Evolutionary conservation across 2,797 vertebrate species (phyloP).

Genomic region (Peromyscus eremicus): DNA sequence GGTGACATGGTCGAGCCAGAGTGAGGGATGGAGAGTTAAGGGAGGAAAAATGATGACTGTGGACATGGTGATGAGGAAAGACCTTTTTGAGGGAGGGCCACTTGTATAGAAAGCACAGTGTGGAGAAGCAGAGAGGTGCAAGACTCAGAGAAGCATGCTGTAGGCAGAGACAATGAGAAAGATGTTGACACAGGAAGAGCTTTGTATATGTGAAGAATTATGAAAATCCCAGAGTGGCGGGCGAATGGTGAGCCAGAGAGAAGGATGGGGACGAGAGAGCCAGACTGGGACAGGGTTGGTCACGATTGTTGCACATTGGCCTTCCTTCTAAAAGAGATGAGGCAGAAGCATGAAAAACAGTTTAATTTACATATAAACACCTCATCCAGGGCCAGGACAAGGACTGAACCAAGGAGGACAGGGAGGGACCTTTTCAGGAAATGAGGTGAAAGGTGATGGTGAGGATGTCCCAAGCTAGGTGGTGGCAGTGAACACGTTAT

Average conservation of each 20-base stretch:
- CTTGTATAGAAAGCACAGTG: background rate
- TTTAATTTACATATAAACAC: background rate
- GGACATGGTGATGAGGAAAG: background rate
- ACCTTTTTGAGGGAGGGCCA: background rate
- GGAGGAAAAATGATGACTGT: background rate
- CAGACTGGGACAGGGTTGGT: background rate
- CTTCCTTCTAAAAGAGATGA: background rate
- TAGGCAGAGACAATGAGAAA: background rate
- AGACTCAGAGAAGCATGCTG: background rate
- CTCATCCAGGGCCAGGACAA: background rate
- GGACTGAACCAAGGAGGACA: background rate
- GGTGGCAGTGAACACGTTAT: background rate
- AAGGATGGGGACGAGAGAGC: background rate
- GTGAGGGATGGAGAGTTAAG: background rate
- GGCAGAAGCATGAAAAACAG: background rate
- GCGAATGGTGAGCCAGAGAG: background rate
- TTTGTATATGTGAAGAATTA: background rate
- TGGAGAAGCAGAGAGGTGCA: background rate
- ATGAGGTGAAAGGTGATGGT: background rate
- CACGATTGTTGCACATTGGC: fast-evolving
- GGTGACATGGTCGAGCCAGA: background rate
- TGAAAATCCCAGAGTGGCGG: background rate
- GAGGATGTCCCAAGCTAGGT: background rate
- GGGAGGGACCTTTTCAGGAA: background rate
- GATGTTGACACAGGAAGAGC: background rate